Conservation (phyloP, 2,797 vertebrate species). For the Peromyscus eremicus region DNA sequence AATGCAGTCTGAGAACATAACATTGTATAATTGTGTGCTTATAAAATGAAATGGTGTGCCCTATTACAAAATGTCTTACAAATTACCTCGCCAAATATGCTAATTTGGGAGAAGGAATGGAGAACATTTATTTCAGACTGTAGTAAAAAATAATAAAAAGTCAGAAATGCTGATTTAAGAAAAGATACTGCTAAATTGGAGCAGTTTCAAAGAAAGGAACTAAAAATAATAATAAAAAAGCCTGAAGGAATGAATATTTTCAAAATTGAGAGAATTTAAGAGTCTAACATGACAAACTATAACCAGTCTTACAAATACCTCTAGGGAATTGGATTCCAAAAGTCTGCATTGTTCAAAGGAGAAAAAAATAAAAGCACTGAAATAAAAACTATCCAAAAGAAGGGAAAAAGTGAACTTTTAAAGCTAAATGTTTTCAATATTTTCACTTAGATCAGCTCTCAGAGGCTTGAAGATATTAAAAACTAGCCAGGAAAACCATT, state of each 20-base stretch:
- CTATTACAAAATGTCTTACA: constrained; percentile 59
- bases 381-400: constrained; percentile 75
- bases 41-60: constrained; percentile 68
- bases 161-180: constrained; percentile 77
- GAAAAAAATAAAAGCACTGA: constrained; percentile 67
- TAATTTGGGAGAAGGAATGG: constrained; percentile 28
- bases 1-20: constrained; percentile 67
- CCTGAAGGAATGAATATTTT: constrained; percentile 80
- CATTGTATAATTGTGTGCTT: constrained; percentile 54
- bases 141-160: constrained; percentile 69
- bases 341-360: constrained; percentile 76
- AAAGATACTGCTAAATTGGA: constrained; percentile 78
- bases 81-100: constrained; percentile 69
- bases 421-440: constrained; percentile 74
- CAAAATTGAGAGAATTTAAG: constrained; percentile 79
- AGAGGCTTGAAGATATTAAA: constrained; percentile 72
- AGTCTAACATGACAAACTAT: constrained; percentile 80
- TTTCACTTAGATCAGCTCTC: constrained; percentile 74
- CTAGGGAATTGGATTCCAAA: constrained; percentile 76
- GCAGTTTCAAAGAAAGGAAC: constrained; percentile 71
- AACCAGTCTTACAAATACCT: constrained; percentile 78
- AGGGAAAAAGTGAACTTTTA: constrained; percentile 64
- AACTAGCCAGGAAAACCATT: constrained; percentile 65
- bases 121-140: constrained; percentile 64
- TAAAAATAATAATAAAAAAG: constrained; percentile 78